phyloP scores from a whole-genome alignment of 2,888 invertebrate species.

The Platycheirus albimanus region DNA sequence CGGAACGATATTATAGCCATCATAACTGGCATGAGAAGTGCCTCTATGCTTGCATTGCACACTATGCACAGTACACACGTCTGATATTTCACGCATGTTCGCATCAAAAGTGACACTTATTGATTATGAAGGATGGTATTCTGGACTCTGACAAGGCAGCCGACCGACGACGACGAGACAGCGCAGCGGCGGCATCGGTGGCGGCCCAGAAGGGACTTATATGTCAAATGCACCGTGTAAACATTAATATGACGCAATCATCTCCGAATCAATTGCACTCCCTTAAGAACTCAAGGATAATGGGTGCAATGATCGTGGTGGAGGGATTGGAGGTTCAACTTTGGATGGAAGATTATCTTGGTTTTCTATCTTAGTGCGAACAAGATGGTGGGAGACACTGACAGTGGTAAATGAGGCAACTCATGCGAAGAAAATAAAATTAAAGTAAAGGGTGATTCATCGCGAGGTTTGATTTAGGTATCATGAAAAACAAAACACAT shows the following conservation, averaged over 20 bases:
- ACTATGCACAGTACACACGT: constrained; percentile 18
- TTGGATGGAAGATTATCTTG: neutral
- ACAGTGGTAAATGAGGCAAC: constrained; percentile 17
- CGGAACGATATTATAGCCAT: constrained; percentile 53
- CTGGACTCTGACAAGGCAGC: neutral
- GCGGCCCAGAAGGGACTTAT: constrained; percentile 30
- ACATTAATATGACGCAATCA: constrained; percentile 69
- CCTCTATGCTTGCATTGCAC: constrained; percentile 42
- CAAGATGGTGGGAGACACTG: constrained; percentile 33
- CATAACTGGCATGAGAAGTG: constrained; percentile 6
- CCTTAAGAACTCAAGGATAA: constrained; percentile 51
- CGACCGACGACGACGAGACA: neutral
- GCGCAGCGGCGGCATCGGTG: constrained; percentile 7
- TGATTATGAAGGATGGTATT: constrained; percentile 68
- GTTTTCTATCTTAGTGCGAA: neutral
- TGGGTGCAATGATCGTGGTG: constrained; percentile 42
- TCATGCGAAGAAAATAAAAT: neutral
- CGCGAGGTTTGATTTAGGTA: too few relatives aligned
- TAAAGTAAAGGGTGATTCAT: too few relatives aligned
- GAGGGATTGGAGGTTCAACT: neutral
- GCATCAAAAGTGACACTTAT: constrained; percentile 64
- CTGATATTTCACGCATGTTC: constrained; percentile 70
- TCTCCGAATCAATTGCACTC: constrained; percentile 57
- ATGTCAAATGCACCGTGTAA: constrained; percentile 64
- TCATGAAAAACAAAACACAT: too few relatives aligned